Evolutionary conservation across 2,888 invertebrate genomes (phyloP).

Genomic region (Leptopilina myrica): DNA sequence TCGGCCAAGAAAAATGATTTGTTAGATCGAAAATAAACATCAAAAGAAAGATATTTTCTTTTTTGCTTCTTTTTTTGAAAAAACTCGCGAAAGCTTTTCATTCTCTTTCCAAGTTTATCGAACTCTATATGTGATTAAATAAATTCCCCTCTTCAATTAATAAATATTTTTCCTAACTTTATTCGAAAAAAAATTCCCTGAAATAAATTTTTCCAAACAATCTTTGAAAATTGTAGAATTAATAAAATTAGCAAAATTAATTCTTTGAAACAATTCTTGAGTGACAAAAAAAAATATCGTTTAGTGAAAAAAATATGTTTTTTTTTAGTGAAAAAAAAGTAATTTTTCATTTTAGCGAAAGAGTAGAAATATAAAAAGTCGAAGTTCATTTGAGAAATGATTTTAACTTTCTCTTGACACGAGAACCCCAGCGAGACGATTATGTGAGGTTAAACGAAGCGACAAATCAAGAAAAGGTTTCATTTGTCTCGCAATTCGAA

Average conservation of each 20-base stretch:
- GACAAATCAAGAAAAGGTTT: constrained; percentile 38
- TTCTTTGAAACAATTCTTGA: too few species aligned
- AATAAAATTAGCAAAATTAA: too few species aligned
- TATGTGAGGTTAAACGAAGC: constrained; percentile 23
- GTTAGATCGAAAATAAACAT: constrained; percentile 29
- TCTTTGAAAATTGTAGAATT: too few species aligned
- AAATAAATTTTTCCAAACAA: too few species aligned
- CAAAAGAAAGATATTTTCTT: not conserved
- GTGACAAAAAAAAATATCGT: too few species aligned
- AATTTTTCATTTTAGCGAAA: too few species aligned
- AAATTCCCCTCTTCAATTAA: too few species aligned
- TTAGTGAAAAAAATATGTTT: too few species aligned
- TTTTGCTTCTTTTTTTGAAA: not conserved
- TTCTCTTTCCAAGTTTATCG: not conserved
- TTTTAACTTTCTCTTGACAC: not conserved
- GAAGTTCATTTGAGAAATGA: not conserved
- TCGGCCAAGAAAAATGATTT: constrained; percentile 37
- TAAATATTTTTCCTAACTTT: too few species aligned
- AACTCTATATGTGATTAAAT: too few species aligned
- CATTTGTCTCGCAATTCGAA: constrained; percentile 11
- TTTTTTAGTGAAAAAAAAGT: too few species aligned
- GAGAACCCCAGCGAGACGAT: not conserved
- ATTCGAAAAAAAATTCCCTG: too few species aligned
- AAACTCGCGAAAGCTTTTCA: not conserved
- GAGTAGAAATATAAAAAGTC: not conserved